Conservation (phyloP, 1,140 invertebrate species). For the Spodoptera litura region DNA sequence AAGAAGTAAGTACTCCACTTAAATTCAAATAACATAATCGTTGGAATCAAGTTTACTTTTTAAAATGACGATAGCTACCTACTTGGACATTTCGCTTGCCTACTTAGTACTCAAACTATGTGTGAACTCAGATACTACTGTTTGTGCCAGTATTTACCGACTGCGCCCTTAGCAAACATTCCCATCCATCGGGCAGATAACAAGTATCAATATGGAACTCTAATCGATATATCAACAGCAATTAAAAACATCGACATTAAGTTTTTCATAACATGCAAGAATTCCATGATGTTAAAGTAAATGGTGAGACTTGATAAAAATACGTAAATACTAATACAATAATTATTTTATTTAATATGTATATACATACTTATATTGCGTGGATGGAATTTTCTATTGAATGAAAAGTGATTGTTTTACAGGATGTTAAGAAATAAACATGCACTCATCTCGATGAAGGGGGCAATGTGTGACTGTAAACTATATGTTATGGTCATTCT, state of each 20-base stretch:
- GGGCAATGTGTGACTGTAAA: too few species aligned
- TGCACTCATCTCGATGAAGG: too few species aligned
- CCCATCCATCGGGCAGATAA: slow-evolving; percentile 64
- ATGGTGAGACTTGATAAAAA: too few species aligned
- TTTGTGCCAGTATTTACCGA: slow-evolving; percentile 55
- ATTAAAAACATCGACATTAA: slow-evolving; percentile 27
- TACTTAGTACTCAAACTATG: slow-evolving; percentile 11
- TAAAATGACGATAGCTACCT: slow-evolving; percentile 29
- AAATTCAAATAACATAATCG: background rate
- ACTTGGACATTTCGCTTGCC: background rate
- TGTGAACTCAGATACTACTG: slow-evolving; percentile 31
- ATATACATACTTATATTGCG: too few species aligned
- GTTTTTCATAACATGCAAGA: slow-evolving; percentile 26
- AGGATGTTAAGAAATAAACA: too few species aligned
- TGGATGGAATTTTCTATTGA: too few species aligned
- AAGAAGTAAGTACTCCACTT: background rate
- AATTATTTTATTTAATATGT: too few species aligned
- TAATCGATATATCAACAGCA: slow-evolving; percentile 46
- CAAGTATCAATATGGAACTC: slow-evolving; percentile 61
- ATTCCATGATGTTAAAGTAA: background rate
- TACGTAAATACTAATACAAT: too few species aligned
- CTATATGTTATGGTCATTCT: too few species aligned
- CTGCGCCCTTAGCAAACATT: slow-evolving; percentile 65
- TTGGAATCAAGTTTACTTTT: background rate
- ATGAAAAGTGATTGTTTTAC: too few species aligned